Conservation (phyloP, 2,888 invertebrate species). For the Deroplatys truncata region DNA sequence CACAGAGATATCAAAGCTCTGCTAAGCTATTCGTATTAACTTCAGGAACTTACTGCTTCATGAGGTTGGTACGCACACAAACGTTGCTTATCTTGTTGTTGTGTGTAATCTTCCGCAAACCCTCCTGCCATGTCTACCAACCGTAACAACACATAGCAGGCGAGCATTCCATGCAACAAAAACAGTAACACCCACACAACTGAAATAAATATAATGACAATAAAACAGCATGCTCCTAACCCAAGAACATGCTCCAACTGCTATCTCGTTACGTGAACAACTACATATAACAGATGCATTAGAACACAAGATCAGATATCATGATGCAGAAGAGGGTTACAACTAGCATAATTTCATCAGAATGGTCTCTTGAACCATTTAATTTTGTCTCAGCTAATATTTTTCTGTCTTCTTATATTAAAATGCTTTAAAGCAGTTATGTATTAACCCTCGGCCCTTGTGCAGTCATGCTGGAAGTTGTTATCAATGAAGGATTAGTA, state of each 20-base stretch:
- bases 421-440: no score
- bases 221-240: slow-evolving; percentile 32
- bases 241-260: slow-evolving; percentile 25
- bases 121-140: slow-evolving; percentile 84
- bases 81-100: slow-evolving; percentile 96
- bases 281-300: neutral
- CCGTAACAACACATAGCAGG: slow-evolving; percentile 36
- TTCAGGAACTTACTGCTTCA: slow-evolving; percentile 89
- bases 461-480: no score
- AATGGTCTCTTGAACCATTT: no score
- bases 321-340: neutral
- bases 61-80: slow-evolving; percentile 89
- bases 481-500: no score
- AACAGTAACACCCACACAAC: slow-evolving; percentile 35
- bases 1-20: neutral
- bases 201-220: slow-evolving; percentile 36
- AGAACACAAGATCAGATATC: neutral
- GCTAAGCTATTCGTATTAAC: neutral
- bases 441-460: no score
- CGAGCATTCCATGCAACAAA: slow-evolving; percentile 42
- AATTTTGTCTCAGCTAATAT: no score
- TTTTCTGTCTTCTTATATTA: no score
- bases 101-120: slow-evolving; percentile 85
- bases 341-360: neutral
- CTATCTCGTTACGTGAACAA: neutral